These are phyloP conservation scores for Scyliorhinus canicula DNA, from an alignment of 2,797 vertebrate genomes.

Conservation along the genomic window DNA sequence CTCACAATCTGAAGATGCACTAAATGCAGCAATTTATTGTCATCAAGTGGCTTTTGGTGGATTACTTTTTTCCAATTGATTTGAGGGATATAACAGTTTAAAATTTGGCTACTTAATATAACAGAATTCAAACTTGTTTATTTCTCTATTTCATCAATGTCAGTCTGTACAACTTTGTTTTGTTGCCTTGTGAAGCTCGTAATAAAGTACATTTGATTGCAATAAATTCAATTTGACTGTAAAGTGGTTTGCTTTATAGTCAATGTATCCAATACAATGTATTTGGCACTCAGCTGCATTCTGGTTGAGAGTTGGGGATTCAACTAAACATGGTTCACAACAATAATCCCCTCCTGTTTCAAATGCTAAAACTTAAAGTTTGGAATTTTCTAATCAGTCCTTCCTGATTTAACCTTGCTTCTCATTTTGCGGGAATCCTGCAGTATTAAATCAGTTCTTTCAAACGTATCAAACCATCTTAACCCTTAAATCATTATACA, in stretches of 20 bases:
- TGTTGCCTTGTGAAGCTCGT: not conserved
- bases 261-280: not conserved
- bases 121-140: not conserved
- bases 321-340: not conserved
- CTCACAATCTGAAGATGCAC: not conserved
- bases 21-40: not conserved
- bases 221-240: not conserved
- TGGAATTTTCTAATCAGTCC: not conserved
- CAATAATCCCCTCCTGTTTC: not conserved
- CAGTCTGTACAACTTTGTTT: not conserved
- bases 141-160: not conserved
- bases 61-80: not conserved
- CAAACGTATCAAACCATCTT: no score
- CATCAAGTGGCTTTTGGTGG: not conserved
- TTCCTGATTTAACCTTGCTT: not conserved
- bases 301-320: not conserved
- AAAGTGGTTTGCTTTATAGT: not conserved
- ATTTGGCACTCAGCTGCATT: not conserved
- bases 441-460: not conserved
- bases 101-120: not conserved
- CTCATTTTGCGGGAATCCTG: not conserved
- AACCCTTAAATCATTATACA: not conserved
- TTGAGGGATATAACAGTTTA: not conserved
- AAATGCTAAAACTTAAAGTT: not conserved
- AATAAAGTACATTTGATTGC: not conserved